Conservation (phyloP, 2,113 vertebrate genomes). For the Amblyopsis rosae region DNA sequence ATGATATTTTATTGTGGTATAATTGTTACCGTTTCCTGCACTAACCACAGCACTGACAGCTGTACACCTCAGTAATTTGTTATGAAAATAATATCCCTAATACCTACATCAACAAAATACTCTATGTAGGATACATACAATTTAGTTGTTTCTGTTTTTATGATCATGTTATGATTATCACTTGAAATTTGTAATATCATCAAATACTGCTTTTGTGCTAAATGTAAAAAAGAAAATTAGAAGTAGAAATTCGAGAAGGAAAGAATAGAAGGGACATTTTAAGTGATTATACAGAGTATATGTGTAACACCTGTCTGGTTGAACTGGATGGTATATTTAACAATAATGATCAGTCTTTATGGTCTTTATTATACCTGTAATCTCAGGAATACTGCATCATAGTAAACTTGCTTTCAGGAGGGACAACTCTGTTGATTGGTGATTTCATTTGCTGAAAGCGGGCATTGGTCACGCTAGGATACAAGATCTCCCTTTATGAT, state of each 20-base stretch:
- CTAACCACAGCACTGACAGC: constrained; percentile 44
- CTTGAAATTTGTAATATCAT: background rate
- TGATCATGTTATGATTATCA: too few relatives aligned
- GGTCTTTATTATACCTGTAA: background rate
- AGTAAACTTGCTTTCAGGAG: constrained; percentile 6
- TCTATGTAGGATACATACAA: background rate
- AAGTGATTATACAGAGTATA: constrained; percentile 47
- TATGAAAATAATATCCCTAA: constrained; percentile 45
- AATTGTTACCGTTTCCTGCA: constrained; percentile 61
- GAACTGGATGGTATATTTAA: constrained; percentile 33
- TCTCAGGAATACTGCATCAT: background rate
- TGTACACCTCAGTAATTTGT: constrained; percentile 22
- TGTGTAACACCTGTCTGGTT: constrained; percentile 20
- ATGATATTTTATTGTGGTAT: constrained; percentile 37
- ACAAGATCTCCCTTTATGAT: constrained; percentile 55
- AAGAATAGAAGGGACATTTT: constrained; percentile 42
- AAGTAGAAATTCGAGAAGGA: constrained; percentile 34
- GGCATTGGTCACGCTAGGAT: constrained; percentile 13
- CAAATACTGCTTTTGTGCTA: constrained; percentile 39
- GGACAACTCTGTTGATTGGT: background rate
- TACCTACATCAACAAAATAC: constrained; percentile 8
- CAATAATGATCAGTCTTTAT: constrained; percentile 18
- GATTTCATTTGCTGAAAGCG: background rate
- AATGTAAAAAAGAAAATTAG: constrained; percentile 40
- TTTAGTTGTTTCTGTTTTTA: background rate